Conservation (phyloP, 2,888 invertebrate genomes). For the Crossocerus cetratus region DNA sequence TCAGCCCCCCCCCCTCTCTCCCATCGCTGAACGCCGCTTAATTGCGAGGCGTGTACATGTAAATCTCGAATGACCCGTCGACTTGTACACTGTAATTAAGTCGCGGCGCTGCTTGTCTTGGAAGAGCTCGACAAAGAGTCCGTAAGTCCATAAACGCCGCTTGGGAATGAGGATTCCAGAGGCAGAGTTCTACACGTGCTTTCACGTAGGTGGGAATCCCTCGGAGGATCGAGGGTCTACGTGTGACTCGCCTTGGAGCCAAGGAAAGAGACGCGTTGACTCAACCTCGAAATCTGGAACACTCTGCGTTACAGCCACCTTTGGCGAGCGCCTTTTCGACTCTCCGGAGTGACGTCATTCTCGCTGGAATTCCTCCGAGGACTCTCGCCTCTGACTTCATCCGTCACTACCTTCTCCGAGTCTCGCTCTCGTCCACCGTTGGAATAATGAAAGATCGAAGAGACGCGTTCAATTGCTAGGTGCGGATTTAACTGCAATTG, state of each 20-base stretch:
- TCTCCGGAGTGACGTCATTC: background rate
- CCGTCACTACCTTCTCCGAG: too few species aligned
- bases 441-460: too few species aligned
- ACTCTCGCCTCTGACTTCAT: too few species aligned
- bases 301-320: background rate
- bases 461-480: too few species aligned
- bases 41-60: constrained; percentile 13
- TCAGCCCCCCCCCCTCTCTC: background rate
- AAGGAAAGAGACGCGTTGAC: constrained; percentile 33
- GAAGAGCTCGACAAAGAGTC: too few species aligned
- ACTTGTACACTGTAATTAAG: background rate
- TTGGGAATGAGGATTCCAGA: too few species aligned
- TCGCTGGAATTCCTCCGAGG: too few species aligned
- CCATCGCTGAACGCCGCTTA: constrained; percentile 2
- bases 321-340: background rate
- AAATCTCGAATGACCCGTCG: background rate
- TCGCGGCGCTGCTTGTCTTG: too few species aligned
- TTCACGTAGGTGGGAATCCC: constrained; percentile 45
- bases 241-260: constrained; percentile 35
- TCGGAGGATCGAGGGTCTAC: constrained; percentile 26
- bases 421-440: too few species aligned
- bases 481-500: too few species aligned
- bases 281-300: constrained; percentile 37
- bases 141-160: too few species aligned
- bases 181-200: too few species aligned